These are phyloP conservation scores for Caenorhabditis sinica DNA, from an alignment of 2,888 invertebrate genomes.

Conservation along the genomic window DNA sequence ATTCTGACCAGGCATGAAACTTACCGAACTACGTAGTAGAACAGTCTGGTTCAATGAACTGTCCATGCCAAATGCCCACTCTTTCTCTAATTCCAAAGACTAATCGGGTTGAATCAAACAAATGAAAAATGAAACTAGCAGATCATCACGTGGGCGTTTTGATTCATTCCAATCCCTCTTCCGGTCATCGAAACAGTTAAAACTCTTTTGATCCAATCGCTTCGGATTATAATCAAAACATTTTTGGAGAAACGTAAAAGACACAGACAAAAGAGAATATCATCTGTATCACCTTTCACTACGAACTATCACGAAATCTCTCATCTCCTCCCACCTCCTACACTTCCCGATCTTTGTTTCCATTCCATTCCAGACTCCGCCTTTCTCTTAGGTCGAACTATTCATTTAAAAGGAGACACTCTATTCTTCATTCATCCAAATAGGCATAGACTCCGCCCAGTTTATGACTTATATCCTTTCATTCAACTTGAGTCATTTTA, in stretches of 20 bases:
- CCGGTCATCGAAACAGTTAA: constrained; percentile 43
- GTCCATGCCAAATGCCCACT: neutral
- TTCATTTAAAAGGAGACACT: constrained; percentile 38
- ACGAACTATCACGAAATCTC: constrained; percentile 46
- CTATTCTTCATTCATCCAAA: constrained; percentile 1
- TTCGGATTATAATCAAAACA: constrained; percentile 40
- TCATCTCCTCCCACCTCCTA: neutral
- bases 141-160: constrained; percentile 43
- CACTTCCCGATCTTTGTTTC: constrained; percentile 36
- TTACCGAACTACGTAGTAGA: neutral
- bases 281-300: constrained; percentile 1
- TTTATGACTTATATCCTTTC: constrained; percentile 36
- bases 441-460: neutral
- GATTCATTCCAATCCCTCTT: constrained; percentile 9
- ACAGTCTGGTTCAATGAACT: constrained; percentile 24
- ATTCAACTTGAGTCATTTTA: constrained; percentile 27
- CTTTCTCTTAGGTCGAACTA: constrained; percentile 7
- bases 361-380: constrained; percentile 34
- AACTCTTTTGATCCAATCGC: constrained; percentile 20
- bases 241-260: constrained; percentile 9
- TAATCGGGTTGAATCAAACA: constrained; percentile 23
- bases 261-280: neutral
- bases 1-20: neutral
- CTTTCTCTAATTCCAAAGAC: neutral
- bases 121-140: constrained; percentile 3